phyloP scores from a whole-genome alignment of 2,888 invertebrate genomes.

The Pyrochroa serraticornis region DNA sequence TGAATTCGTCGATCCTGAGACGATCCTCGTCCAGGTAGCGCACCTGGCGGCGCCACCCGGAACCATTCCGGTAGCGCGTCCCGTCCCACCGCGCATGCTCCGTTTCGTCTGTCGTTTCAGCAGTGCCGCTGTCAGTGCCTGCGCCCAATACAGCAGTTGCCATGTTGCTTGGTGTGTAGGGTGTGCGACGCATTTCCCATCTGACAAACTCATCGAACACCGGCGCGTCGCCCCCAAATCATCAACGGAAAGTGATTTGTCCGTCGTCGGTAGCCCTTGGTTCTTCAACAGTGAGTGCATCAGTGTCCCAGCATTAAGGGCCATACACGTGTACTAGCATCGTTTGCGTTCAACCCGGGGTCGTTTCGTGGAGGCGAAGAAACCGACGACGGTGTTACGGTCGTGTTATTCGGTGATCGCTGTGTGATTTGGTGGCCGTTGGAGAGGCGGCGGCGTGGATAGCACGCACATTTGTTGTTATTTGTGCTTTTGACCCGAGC shows the following conservation, averaged over 20 bases:
- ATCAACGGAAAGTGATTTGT: too few species aligned
- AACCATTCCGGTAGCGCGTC: neutral
- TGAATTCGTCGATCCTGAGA: too few species aligned
- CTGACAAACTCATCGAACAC: constrained; percentile 12
- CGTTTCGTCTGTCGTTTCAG: constrained; percentile 18
- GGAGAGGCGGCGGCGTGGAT: constrained; percentile 47
- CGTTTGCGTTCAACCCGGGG: too few species aligned
- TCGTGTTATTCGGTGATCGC: constrained; percentile 7
- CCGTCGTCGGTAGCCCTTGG: too few species aligned
- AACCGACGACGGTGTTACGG: neutral
- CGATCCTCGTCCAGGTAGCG: too few species aligned
- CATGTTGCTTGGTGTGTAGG: constrained; percentile 53
- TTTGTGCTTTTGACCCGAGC: constrained; percentile 69
- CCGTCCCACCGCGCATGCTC: neutral
- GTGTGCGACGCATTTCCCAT: constrained; percentile 40
- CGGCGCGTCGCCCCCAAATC: neutral
- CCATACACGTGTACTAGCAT: too few species aligned
- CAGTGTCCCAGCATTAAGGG: too few species aligned
- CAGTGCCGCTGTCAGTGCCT: constrained; percentile 35
- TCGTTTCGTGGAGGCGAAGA: too few species aligned
- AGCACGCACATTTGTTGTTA: constrained; percentile 75
- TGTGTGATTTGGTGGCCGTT: neutral
- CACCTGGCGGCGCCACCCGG: too few species aligned
- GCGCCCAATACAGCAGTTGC: constrained; percentile 52
- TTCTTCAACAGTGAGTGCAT: too few species aligned